A percentile compares a stretch with the other conserved stretches of the same genome.
Evolutionary conservation across 2,113 vertebrate genomes (phyloP).

Genomic region (Climacteris rufus): DNA sequence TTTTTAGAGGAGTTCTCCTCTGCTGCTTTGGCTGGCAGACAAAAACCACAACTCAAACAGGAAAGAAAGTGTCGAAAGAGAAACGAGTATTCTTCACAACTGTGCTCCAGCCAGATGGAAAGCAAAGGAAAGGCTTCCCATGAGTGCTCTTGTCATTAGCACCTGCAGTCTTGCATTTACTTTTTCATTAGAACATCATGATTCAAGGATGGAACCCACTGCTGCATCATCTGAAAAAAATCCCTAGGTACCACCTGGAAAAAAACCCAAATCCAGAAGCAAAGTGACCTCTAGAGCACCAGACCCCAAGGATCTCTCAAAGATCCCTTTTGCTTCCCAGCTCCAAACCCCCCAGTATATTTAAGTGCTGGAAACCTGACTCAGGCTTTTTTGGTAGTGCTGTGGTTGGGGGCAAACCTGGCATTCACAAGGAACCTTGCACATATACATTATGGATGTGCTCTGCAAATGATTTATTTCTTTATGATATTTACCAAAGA

Average conservation of each 20-base stretch:
- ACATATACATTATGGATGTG: neutral
- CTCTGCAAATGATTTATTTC: neutral
- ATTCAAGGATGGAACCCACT: constrained; percentile 41
- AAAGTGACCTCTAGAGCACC: neutral
- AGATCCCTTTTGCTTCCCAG: neutral
- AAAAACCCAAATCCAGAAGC: neutral
- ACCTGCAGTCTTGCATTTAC: constrained; percentile 21
- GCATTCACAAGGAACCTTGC: neutral
- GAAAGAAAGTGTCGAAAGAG: neutral
- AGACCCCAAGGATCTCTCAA: neutral
- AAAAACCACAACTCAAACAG: neutral
- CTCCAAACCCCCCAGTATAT: neutral
- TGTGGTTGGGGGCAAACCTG: neutral
- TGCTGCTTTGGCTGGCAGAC: neutral
- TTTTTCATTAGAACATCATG: constrained; percentile 32
- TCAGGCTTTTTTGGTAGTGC: neutral
- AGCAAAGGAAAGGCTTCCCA: neutral
- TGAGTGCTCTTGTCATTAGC: neutral
- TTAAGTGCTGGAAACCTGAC: neutral
- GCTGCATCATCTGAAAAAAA: constrained; percentile 55
- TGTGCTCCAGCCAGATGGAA: neutral
- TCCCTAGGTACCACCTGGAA: neutral
- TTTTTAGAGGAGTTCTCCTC: neutral
- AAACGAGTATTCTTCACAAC: neutral
- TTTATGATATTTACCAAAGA: neutral